These are phyloP conservation scores for Opisthograptis luteolata DNA, from an alignment of 2,888 invertebrate genomes.

Conservation along the genomic window DNA sequence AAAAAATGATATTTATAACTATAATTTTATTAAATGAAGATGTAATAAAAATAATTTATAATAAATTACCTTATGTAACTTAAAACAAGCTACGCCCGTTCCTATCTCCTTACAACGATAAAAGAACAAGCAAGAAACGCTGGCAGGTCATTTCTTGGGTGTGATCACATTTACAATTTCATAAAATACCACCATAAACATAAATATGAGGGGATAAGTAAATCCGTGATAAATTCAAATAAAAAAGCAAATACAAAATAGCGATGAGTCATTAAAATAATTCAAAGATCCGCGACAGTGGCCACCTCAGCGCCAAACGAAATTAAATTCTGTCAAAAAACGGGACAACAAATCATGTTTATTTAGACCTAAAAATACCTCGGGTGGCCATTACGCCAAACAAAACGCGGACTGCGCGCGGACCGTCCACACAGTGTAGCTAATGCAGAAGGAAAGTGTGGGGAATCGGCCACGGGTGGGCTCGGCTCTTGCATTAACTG, in stretches of 20 bases:
- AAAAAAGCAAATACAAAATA: conserved; percentile 23
- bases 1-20: no score
- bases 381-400: conserved; percentile 78
- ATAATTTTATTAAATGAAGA: no score
- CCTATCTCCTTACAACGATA: no score
- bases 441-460: not conserved
- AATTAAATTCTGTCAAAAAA: conserved; percentile 81
- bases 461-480: not conserved
- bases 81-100: no score
- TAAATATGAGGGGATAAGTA: conserved; percentile 9
- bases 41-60: no score
- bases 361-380: conserved; percentile 84
- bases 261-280: conserved; percentile 73
- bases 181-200: no score
- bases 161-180: no score
- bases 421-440: conserved; percentile 45
- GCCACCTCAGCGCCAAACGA: conserved; percentile 60
- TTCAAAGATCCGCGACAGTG: conserved; percentile 75
- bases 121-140: no score
- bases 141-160: no score
- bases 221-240: no score
- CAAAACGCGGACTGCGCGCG: conserved; percentile 70
- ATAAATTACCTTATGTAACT: no score
- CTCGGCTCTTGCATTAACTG: not conserved
- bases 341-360: conserved; percentile 83